Evolutionary conservation across 2,888 invertebrate species (phyloP), one percentile per base, ranked within the genome.

Genomic region (Lasioglossum vierecki): DNA sequence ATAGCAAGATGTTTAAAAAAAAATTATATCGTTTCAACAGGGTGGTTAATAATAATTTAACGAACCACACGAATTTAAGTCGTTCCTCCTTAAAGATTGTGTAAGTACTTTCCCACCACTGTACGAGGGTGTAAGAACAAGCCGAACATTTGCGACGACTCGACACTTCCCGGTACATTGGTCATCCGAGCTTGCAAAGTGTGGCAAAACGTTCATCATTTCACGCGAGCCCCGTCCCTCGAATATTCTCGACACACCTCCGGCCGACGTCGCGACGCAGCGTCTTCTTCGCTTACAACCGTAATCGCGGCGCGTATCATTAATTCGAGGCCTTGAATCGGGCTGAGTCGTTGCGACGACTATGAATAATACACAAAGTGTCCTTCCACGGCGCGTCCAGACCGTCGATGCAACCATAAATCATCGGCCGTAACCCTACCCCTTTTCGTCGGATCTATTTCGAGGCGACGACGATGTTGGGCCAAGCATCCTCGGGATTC

Each of bases 341-440:
- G 18, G 49, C 18, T 39, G 49, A 46, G 53, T 46, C 35, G 18
- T 26, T 5, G 8, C 35, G 18, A 35, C 66, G 66, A 63, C 78
- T 78, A 80, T 83, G 83, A 87, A 87, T 86, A 87, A 86, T 83
- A 83, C 83, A 75, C 83, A 75, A 78, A 44, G 76, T 53, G 68
- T 77, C 73, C 84, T 49, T 53, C 70, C 63, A 35, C 66, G 66
- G 66, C 35, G 72, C 39, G 68, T 68, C 35, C 35, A 35, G 13
- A 60, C 35, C 66, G 53, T 66, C 73, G 39, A 75, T 66, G 35
- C 46, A 13, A 11, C 60, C 63, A 80, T 87, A 85, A 85, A 85
- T 85, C 83, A 85, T 80, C 83, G 11, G 15, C 41, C 41, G 82
- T 74, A 79, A 76, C 68, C 41, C 44, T 63, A 71, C 66, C 78